Base-by-base conservation (phyloP, 2,888 invertebrate genomes). In the Lasius fuliginosus region DNA sequence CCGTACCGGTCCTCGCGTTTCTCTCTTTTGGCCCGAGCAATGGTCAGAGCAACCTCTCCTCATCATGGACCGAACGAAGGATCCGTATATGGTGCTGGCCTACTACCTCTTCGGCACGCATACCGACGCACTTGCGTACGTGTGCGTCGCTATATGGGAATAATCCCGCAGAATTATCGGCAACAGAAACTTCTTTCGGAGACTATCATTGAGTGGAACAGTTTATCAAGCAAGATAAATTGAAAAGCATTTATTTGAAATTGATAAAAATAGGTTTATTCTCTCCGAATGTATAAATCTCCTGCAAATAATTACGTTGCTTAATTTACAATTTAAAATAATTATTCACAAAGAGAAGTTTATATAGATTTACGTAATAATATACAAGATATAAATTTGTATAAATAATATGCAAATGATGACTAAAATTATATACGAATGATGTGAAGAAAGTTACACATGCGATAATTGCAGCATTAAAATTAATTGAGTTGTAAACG, bases 31-130 rank as follows among this genome's bases (percentile, higher is more conserved):
- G 82, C 56, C 36, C 74, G 73, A 46, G 75, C 79, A 83, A 86
- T 79, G 86, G 77, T 83, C 84, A 49, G 42, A 62, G 87, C 85
- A 68, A 65, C 46, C 81, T 87, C 89, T 87, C 60, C 83, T 73
- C 71, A 33, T 42, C 23, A 23, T 42, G 79, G 12, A 12, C 58
- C 84, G 87, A 69, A 77, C 88, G 79, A 84, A 85, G 90, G 87
- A 88, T 88, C 92, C 92, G 88, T 93, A 92, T 93, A 92, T 91
- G 93, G 93, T 81, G 83, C 71, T 91, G 93, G 90, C 90, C 90
- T 90, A 91, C 92, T 90, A 90, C 89, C 88, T 89, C 88, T 81
- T 82, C 73, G 18, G 75, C 75, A 84, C 88, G 56, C 74, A 73
- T 33, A 64, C 75, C 18, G 60, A 73, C 40, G 71, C 73, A 67